Percentiles rank a stretch among this genome's conserved stretches.
Conservation (phyloP, 2,113 vertebrate species). For the Scopus umbretta region DNA sequence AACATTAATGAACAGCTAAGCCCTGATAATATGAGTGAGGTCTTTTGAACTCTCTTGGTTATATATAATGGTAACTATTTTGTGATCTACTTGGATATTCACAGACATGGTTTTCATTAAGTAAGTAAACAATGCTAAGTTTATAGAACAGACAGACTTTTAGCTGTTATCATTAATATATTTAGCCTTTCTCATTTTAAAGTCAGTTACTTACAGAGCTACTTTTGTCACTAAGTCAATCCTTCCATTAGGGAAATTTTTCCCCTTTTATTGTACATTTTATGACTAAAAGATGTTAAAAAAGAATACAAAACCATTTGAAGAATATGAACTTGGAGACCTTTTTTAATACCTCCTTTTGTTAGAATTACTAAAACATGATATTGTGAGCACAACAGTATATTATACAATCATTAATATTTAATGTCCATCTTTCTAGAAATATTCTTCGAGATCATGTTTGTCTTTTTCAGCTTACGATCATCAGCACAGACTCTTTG, state of each 20-base stretch:
- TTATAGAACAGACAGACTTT: not conserved
- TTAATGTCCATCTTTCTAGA: not conserved
- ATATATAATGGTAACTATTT: not conserved
- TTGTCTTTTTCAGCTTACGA: not conserved
- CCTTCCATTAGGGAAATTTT: not conserved
- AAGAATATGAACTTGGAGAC: not conserved
- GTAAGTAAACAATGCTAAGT: not conserved
- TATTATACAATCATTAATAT: not conserved
- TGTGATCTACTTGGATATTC: not conserved
- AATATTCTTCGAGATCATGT: not conserved
- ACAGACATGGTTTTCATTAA: conserved; percentile 1
- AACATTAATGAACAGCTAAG: not conserved
- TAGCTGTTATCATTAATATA: not conserved
- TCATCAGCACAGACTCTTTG: not conserved
- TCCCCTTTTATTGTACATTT: not conserved
- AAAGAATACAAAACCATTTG: not conserved
- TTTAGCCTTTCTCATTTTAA: not conserved
- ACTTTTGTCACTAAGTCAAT: not conserved
- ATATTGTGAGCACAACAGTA: not conserved
- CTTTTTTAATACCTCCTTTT: not conserved
- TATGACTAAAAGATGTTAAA: not conserved
- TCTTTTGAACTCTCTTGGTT: not conserved
- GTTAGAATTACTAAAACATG: not conserved
- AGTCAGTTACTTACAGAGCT: not conserved
- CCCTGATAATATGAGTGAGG: not conserved